Evolutionary conservation across 2,113 vertebrate species (phyloP).

Genomic region (Porphyrio hochstetteri): DNA sequence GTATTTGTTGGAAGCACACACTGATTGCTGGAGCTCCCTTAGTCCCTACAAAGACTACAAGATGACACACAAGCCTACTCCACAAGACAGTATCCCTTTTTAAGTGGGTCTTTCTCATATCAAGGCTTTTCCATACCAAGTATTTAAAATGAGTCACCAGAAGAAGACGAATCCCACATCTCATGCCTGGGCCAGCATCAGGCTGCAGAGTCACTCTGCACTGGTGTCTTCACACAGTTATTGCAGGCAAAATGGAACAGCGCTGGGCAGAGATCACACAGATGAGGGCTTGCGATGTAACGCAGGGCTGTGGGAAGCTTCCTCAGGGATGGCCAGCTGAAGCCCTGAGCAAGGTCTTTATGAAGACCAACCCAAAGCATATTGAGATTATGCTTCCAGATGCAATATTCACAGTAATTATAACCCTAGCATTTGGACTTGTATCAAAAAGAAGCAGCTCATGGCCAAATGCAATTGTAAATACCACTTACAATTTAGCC

Average conservation of each 20-base stretch:
- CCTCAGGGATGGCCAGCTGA: background rate
- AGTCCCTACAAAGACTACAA: background rate
- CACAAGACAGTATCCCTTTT: background rate
- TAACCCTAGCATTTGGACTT: constrained; percentile 17
- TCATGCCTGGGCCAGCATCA: background rate
- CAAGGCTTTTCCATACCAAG: background rate
- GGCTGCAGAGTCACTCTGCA: background rate
- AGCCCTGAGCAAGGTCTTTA: background rate
- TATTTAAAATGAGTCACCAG: background rate
- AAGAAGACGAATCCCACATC: background rate
- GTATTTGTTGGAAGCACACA: background rate
- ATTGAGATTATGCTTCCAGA: background rate
- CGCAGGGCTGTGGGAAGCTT: background rate
- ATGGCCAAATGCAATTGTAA: constrained; percentile 25
- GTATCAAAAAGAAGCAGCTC: constrained; percentile 2
- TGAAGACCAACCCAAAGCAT: background rate
- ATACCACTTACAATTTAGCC: constrained; percentile 41
- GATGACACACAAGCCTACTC: background rate
- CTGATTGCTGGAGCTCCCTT: background rate
- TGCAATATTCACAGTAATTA: constrained; percentile 39
- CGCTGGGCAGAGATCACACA: background rate
- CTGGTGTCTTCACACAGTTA: background rate
- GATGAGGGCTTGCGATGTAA: background rate
- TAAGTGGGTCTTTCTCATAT: background rate
- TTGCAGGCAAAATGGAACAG: background rate